Percentiles rank a stretch among this genome's conserved stretches.
Evolutionary conservation across 2,888 invertebrate genomes (phyloP).

Genomic region (Drosophila nr. fundita): DNA sequence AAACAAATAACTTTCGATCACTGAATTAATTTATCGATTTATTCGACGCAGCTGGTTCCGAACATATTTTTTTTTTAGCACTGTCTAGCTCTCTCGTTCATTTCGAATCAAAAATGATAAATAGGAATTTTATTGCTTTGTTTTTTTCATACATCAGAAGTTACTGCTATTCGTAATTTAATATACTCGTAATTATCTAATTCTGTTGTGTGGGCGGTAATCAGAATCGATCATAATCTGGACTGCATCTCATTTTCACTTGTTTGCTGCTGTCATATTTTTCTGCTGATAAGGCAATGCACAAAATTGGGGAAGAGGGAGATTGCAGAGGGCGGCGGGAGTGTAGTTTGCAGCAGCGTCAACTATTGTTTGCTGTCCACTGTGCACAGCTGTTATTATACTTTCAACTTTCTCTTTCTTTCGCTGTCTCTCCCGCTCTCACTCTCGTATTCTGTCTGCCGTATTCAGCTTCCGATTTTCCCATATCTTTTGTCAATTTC

Average conservation of each 20-base stretch:
- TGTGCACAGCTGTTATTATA: constrained; percentile 31
- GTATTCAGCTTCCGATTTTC: constrained; percentile 16
- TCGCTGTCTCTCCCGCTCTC: neutral
- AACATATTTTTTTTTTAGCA: neutral
- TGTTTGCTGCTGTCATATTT: constrained; percentile 8
- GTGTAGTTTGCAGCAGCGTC: neutral
- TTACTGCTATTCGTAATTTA: neutral
- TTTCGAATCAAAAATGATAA: neutral
- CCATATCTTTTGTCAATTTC: constrained; percentile 10
- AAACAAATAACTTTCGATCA: neutral
- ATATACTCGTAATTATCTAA: neutral
- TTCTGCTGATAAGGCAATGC: constrained; percentile 12
- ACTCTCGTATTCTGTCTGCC: neutral
- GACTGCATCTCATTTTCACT: constrained; percentile 9
- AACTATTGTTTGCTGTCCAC: constrained; percentile 6
- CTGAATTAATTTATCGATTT: neutral
- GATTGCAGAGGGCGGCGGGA: neutral
- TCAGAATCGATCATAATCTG: constrained; percentile 2
- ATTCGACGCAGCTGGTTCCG: neutral
- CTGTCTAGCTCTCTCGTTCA: neutral
- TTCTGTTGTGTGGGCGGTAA: constrained; percentile 2
- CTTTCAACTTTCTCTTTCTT: neutral
- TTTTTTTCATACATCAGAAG: neutral
- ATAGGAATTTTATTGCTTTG: neutral
- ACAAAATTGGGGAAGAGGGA: neutral